Percentiles rank a stretch among this genome's conserved stretches.
Conservation (phyloP, 2,888 invertebrate genomes). For the Melinopterus prodromus region DNA sequence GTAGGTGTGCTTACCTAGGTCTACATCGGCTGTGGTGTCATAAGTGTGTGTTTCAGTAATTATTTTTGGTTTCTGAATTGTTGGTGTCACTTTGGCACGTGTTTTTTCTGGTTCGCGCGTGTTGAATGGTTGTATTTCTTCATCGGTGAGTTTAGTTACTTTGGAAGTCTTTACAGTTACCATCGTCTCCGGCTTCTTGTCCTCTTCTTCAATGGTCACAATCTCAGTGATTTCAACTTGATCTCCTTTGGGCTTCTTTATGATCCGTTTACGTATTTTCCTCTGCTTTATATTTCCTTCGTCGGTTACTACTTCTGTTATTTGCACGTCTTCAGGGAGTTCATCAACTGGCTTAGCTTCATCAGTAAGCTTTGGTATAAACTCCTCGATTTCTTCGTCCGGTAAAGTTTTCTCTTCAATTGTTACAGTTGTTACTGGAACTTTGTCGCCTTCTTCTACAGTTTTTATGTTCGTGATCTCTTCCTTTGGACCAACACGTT, state of each 20-base stretch:
- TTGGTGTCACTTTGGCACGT: conserved; percentile 36
- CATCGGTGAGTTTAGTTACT: conserved; percentile 37
- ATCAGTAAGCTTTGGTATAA: conserved; percentile 48
- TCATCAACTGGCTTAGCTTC: conserved; percentile 40
- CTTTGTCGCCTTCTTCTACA: conserved; percentile 52
- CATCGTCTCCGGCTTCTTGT: conserved; percentile 54
- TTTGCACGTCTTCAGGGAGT: conserved; percentile 46
- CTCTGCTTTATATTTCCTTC: conserved; percentile 46
- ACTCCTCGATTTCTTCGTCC: conserved; percentile 33
- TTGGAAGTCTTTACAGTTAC: conserved; percentile 46
- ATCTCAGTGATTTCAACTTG: conserved; percentile 45
- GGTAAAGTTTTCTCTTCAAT: conserved; percentile 25
- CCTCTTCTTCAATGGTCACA: conserved; percentile 56
- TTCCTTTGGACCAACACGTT: conserved; percentile 51
- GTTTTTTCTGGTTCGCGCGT: conserved; percentile 32
- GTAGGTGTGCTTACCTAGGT: conserved; percentile 34
- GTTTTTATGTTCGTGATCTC: conserved; percentile 54
- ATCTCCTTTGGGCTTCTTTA: conserved; percentile 47
- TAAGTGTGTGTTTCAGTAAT: conserved; percentile 39
- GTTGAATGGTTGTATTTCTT: conserved; percentile 37
- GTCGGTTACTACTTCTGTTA: conserved; percentile 50
- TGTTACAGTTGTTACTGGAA: conserved; percentile 51
- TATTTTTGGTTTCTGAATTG: conserved; percentile 36
- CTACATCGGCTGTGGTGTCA: conserved; percentile 37
- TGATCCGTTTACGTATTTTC: conserved; percentile 45